Evolutionary conservation across 2,113 vertebrate species (phyloP).

Genomic region (Pantherophis guttatus): DNA sequence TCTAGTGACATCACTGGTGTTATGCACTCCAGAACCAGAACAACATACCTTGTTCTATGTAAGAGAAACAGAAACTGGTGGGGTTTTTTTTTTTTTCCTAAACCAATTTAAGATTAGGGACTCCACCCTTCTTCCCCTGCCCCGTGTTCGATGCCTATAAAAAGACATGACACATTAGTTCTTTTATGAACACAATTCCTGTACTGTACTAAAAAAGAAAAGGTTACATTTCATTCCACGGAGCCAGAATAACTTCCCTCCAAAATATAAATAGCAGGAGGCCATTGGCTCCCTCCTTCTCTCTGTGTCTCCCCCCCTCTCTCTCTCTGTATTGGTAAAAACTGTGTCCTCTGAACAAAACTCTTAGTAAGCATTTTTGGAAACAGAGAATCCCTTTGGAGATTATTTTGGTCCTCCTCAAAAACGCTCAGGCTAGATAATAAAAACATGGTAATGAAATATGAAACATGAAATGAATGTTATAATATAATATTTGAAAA

Average conservation of each 20-base stretch:
- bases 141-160: conserved; percentile 52
- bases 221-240: conserved; percentile 63
- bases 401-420: neutral
- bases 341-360: neutral
- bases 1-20: no score
- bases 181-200: conserved; percentile 65
- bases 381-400: no score
- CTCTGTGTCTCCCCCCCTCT: neutral
- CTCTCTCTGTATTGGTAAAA: neutral
- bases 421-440: neutral
- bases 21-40: neutral
- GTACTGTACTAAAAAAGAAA: conserved; percentile 61
- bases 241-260: conserved; percentile 58
- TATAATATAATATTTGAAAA: no score
- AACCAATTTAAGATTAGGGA: conserved; percentile 47
- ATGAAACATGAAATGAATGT: no score
- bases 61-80: conserved; percentile 30
- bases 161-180: conserved; percentile 63
- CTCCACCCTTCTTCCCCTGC: neutral
- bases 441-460: no score
- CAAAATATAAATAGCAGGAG: conserved; percentile 65
- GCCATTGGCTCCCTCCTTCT: conserved; percentile 10
- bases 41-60: conserved; percentile 12
- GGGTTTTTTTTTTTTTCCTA: conserved; percentile 3
- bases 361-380: neutral